phyloP scores from a whole-genome alignment of 2,888 invertebrate genomes.

The Noctua janthina region DNA sequence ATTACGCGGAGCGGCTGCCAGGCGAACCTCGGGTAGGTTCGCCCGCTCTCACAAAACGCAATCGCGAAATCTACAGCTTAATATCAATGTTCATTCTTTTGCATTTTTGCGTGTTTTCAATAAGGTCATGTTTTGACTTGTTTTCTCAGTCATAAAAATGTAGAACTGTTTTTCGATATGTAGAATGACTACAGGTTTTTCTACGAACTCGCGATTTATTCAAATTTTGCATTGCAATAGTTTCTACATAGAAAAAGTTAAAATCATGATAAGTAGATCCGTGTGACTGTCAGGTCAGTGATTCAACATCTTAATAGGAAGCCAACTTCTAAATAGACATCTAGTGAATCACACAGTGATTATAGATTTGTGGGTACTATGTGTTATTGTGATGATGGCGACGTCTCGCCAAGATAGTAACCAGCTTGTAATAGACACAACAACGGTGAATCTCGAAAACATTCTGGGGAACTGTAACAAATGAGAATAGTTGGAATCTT shows the following conservation, averaged over 20 bases:
- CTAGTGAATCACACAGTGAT: conserved; percentile 46
- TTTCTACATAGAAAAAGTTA: conserved; percentile 11
- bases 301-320: conserved; percentile 43
- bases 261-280: conserved; percentile 41
- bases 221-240: conserved; percentile 20
- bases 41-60: conserved; percentile 30
- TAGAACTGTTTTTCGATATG: background rate
- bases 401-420: conserved; percentile 39
- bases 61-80: conserved; percentile 52
- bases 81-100: conserved; percentile 45
- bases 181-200: conserved; percentile 6
- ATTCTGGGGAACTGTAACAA: conserved; percentile 66
- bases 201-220: conserved; percentile 2
- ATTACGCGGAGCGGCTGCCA: conserved; percentile 56
- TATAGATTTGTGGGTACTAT: conserved; percentile 31
- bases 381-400: conserved; percentile 34
- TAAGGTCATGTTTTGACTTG: conserved; percentile 29
- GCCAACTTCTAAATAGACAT: conserved; percentile 21
- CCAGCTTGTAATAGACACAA: conserved; percentile 53
- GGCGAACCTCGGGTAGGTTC: conserved; percentile 34
- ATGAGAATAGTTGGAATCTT: conserved; percentile 69
- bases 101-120: conserved; percentile 31
- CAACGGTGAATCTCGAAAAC: conserved; percentile 63
- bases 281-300: conserved; percentile 33
- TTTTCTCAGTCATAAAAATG: background rate